Conservation (phyloP, 1,140 invertebrate species). For the Psilanteris sp. region DNA sequence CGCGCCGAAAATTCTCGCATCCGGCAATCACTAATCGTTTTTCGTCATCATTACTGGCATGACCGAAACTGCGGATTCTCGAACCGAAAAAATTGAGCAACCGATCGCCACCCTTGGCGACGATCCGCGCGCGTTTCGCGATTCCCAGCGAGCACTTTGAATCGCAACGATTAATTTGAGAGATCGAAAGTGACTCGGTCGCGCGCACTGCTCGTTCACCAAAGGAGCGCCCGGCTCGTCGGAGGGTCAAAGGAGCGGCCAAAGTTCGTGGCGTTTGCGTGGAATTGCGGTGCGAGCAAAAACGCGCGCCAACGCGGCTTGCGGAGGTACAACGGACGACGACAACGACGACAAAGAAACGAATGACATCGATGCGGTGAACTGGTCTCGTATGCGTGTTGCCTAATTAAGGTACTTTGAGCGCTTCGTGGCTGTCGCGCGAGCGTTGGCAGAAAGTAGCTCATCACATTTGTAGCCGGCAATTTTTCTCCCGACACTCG, state of each 20-base stretch:
- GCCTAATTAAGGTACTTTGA: slow-evolving; percentile 55
- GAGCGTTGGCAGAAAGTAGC: slow-evolving; percentile 6
- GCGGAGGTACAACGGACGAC: slow-evolving; percentile 40
- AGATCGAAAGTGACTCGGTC: too few species aligned
- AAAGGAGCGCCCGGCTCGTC: too few species aligned
- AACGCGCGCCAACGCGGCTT: too few species aligned
- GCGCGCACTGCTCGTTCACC: too few species aligned
- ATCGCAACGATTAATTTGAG: too few species aligned
- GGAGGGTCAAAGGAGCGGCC: too few species aligned
- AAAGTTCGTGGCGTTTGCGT: slow-evolving; percentile 29
- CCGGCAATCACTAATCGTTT: slow-evolving; percentile 5
- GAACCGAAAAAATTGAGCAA: too few species aligned
- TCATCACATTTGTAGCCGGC: not conserved
- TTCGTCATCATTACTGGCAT: slow-evolving; percentile 7
- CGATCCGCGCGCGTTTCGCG: too few species aligned
- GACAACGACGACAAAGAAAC: slow-evolving; percentile 44
- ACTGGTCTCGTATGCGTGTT: slow-evolving; percentile 35
- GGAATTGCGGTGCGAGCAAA: slow-evolving; percentile 42
- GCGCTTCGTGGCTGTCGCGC: slow-evolving; percentile 17
- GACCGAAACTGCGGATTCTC: not conserved
- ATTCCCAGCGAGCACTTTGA: too few species aligned
- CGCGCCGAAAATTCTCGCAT: slow-evolving; percentile 13
- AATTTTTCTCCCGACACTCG: slow-evolving; percentile 4
- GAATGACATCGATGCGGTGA: slow-evolving; percentile 38
- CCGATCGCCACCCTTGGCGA: too few species aligned